phyloP scores from a whole-genome alignment of 2,113 vertebrate species.

The Psophia crepitans region DNA sequence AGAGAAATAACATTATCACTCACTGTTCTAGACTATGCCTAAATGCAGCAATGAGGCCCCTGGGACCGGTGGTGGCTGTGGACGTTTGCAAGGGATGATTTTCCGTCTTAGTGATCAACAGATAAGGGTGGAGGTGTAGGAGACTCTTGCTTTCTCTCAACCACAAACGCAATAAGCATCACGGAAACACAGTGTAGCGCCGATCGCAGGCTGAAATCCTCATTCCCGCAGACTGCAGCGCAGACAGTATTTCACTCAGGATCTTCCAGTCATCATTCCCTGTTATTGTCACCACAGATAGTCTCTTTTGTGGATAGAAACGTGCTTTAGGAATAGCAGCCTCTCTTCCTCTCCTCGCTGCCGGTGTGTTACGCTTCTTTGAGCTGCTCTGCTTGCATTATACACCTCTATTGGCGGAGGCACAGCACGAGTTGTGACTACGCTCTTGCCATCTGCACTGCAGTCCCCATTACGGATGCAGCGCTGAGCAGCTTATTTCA shows the following conservation, averaged over 20 bases:
- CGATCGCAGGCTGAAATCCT: neutral
- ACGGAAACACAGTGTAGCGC: neutral
- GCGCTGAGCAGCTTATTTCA: constrained; percentile 58
- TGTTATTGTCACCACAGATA: neutral
- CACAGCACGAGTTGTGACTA: neutral
- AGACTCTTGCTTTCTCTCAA: neutral
- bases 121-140: neutral
- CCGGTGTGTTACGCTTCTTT: neutral
- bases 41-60: neutral
- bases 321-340: neutral
- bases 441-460: constrained; percentile 61
- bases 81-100: neutral
- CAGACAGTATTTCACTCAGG: neutral
- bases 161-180: neutral
- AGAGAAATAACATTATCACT: neutral
- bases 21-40: neutral
- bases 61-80: neutral
- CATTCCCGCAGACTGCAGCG: neutral
- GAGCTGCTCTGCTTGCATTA: neutral
- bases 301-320: neutral
- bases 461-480: constrained; percentile 66
- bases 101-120: neutral
- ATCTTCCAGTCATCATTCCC: neutral
- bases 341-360: neutral
- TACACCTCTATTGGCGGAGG: neutral